phyloP scores from a whole-genome alignment of 1,140 invertebrate species.

The Chrysopa pallens region DNA sequence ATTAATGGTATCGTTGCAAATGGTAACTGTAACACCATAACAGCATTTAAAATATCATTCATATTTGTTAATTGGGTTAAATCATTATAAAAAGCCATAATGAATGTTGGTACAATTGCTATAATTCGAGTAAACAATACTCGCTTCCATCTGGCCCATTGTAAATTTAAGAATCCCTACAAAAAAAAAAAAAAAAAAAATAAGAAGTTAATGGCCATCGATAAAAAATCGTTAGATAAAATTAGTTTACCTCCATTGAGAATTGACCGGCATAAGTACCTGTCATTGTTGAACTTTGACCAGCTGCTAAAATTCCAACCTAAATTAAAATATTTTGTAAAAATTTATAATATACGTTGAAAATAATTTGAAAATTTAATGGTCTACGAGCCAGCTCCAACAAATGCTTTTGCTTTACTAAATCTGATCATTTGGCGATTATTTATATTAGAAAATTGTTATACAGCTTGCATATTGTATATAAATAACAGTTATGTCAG shows the following conservation, averaged over 20 bases:
- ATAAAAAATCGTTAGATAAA: no score
- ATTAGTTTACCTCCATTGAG: conserved; percentile 39
- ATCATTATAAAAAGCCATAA: conserved; percentile 53
- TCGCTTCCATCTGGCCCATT: conserved; percentile 78
- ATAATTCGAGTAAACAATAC: conserved; percentile 72
- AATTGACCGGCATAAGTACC: conserved; percentile 62
- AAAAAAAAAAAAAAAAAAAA: neutral
- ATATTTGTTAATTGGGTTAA: conserved; percentile 61
- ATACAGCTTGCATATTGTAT: no score
- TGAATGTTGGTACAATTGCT: conserved; percentile 79
- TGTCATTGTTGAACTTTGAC: conserved; percentile 82
- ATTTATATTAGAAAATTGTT: no score
- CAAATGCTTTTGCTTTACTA: no score
- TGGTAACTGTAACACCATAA: conserved; percentile 73
- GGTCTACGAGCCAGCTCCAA: no score
- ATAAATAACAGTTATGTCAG: no score
- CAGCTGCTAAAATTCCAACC: conserved; percentile 75
- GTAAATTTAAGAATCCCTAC: conserved; percentile 69
- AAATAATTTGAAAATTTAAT: no score
- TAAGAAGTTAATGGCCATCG: no score
- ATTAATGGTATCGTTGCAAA: conserved; percentile 75
- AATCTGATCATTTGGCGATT: no score
- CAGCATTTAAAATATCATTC: conserved; percentile 82
- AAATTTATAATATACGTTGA: no score
- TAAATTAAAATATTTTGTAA: no score